Base-by-base conservation (phyloP, 2,888 invertebrate genomes). In the Heliconius hortense region DNA sequence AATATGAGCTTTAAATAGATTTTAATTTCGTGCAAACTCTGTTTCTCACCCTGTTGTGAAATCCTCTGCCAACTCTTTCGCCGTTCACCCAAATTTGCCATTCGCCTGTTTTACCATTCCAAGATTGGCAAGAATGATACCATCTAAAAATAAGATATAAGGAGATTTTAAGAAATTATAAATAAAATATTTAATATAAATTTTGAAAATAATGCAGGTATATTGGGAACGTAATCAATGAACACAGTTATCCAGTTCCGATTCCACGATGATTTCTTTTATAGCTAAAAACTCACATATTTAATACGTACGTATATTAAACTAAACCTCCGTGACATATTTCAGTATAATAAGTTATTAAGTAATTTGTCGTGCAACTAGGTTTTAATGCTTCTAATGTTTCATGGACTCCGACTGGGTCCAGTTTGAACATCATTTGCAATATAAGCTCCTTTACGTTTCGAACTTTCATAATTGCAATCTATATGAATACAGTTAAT, bases 61-160 rank as follows among this genome's bases (percentile, higher is more conserved):
- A 97, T 77, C 97, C 97, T 84, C 97, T 95, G 80, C 97, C 97
- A 72, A 97, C 97, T 80, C 97, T 95, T 88, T 97, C 97, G 28
- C 96, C 96, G 87, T 97, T 97, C 79, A 97, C 96, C 97, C 97
- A 97, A 81, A 97, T 95, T 90, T 97, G 97, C 97, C 97, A 97
- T 90, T 97, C 97, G 70, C 97, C 97, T 11, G 97, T 97, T 86
- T 96, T 96, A 26, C 97, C 97, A 87, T 97, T 97, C 97, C 97
- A 97, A 73, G 97, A 97, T 83, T 97, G 96, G 85, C 97, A 97
- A 72, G 96, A 96, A 89, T 97, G 97, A 93, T 97, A 97, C 97
- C 97, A 97, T 78, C 96, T 95, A 86, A 53, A 84, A 86, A 66
- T 53, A 15, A 43, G 21, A 43, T 31, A 21, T 8, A 28, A 28